phyloP scores from a whole-genome alignment of 2,888 invertebrate species.

The Artemia sp. region DNA sequence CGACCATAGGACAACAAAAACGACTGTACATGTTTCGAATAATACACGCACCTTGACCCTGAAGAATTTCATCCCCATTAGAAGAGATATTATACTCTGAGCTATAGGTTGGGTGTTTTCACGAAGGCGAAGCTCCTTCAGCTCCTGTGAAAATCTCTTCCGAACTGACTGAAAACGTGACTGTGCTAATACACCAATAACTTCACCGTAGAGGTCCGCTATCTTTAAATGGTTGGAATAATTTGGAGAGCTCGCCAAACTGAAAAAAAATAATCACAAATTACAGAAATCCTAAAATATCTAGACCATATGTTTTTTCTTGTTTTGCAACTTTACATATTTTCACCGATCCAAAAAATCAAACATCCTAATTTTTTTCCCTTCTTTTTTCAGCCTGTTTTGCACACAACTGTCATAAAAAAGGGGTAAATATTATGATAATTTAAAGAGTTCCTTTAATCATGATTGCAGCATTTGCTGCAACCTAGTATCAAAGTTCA shows the following conservation, averaged over 20 bases:
- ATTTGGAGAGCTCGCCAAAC: constrained; percentile 77
- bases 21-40: background rate
- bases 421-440: no score
- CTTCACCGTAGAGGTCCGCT: constrained; percentile 95
- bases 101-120: constrained; percentile 79
- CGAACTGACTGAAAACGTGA: constrained; percentile 80
- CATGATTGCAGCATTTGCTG: no score
- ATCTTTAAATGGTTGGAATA: constrained; percentile 90
- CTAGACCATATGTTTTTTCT: no score
- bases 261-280: constrained; percentile 33
- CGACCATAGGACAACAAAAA: background rate
- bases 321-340: no score
- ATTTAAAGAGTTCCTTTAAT: no score
- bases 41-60: constrained; percentile 43
- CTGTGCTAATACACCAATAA: constrained; percentile 83
- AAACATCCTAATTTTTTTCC: no score
- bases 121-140: constrained; percentile 64
- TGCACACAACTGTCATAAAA: no score
- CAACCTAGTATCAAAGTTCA: no score
- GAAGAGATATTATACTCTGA: constrained; percentile 83
- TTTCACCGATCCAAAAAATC: no score
- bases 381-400: no score
- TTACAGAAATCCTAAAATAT: no score
- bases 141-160: constrained; percentile 76
- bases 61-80: constrained; percentile 99